Percentiles rank a stretch among this genome's conserved stretches.
Conservation (phyloP, 1,140 invertebrate species). For the Calliphora vicina region DNA sequence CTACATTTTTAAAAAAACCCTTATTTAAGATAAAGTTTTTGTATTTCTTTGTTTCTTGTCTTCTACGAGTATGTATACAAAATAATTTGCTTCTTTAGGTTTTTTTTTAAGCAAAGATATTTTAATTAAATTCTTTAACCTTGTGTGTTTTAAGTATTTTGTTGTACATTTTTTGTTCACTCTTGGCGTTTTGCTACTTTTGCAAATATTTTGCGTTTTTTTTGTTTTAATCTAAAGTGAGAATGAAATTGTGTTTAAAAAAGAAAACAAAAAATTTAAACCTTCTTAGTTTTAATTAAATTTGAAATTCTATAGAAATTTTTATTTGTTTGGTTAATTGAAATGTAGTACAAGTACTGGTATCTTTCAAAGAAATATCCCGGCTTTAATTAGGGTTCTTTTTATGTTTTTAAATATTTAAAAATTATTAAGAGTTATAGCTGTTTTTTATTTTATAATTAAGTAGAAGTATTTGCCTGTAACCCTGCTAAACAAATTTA, state of each 20-base stretch:
- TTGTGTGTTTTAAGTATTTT: background rate
- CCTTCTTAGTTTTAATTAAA: background rate
- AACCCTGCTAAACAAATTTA: no score
- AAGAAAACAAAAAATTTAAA: background rate
- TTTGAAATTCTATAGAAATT: background rate
- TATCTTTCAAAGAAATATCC: no score
- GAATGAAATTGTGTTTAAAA: background rate
- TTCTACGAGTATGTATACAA: background rate
- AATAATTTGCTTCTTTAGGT: background rate
- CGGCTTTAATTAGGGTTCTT: no score
- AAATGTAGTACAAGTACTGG: no score
- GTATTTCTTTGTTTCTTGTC: background rate
- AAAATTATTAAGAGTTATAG: no score
- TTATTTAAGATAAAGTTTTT: background rate
- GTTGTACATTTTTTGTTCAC: background rate
- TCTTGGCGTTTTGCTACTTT: background rate
- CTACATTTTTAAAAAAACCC: background rate
- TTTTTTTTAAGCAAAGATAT: background rate
- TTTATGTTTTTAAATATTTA: no score
- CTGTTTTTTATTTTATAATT: no score
- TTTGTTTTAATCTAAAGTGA: background rate
- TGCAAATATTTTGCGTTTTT: background rate
- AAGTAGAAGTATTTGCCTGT: no score
- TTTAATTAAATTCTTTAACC: background rate
- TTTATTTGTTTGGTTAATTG: background rate